Conservation (phyloP, 2,113 vertebrate genomes). For the Craseonycteris thonglongyai region DNA sequence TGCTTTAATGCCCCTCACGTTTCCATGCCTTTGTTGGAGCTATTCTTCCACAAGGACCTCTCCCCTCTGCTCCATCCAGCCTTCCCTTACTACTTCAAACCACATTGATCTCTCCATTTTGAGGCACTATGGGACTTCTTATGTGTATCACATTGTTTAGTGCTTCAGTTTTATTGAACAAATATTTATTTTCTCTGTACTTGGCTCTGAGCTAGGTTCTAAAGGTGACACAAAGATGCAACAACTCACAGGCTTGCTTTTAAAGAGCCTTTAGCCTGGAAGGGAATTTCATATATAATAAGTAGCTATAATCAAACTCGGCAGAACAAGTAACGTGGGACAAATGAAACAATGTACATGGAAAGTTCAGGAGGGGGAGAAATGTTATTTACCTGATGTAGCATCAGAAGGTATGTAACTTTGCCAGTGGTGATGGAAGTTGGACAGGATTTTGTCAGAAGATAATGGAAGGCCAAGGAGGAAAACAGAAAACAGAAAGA, state of each 20-base stretch:
- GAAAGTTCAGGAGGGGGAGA: not conserved
- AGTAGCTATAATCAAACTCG: not conserved
- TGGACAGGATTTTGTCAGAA: not conserved
- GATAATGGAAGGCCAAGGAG: not conserved
- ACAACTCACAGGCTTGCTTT: not conserved
- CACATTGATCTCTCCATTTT: not conserved
- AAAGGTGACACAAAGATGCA: not conserved
- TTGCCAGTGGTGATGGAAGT: not conserved
- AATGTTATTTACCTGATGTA: not conserved
- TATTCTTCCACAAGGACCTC: not conserved
- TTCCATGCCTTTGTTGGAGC: not conserved
- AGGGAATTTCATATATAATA: not conserved
- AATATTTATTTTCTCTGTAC: slow-evolving; percentile 9
- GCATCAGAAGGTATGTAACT: not conserved
- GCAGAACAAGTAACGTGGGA: not conserved
- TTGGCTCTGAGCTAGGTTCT: not conserved
- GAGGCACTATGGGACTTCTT: not conserved
- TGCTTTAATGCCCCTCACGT: not conserved
- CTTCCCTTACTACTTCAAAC: not conserved
- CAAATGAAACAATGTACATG: not conserved
- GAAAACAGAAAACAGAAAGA: not conserved
- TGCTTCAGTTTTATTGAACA: slow-evolving; percentile 4
- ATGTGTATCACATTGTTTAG: not conserved
- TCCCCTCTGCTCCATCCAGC: not conserved
- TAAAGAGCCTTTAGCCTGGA: not conserved